Base-by-base conservation (phyloP, 2,797 vertebrate species). In the Pygocentrus nattereri region DNA sequence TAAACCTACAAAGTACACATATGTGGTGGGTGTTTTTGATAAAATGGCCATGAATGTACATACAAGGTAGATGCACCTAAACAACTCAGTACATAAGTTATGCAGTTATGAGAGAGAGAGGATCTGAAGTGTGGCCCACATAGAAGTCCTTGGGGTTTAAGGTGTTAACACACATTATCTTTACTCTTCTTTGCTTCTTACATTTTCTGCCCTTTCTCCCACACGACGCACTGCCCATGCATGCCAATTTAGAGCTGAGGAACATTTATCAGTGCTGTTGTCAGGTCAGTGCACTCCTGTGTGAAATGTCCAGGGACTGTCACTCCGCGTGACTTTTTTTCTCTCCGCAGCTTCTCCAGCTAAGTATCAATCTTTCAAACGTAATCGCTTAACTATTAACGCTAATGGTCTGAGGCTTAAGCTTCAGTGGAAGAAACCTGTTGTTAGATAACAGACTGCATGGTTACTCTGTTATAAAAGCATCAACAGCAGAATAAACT, bases 121-220 rank as follows among this genome's bases (percentile, higher is more conserved):
- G 2, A 52, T 4, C 50, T 61, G 27, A 30, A 16, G 8, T 8
- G 2, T 30, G 21, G 19, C 2, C 56, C 23, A 50, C 16, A 23
- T 21, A 21, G 0, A 2, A 56, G 16, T 21, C 54, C 54, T 56
- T 56, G 54, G 21, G 54, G 21, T 56, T 62, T 62, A 30, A 7
- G 12, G 34, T 41, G 64, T 67, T 34, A 41, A 76, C 78, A 61
- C 80, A 54, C 69, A 78, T 78, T n/a, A 54, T 77, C 78, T 58
- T 38, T 76, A 56, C 74, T 79, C 73, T 64, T 81, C 71, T 62
- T 82, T 49, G 56, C 72, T 47, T 61, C 68, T 79, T 38, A 44
- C 67, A 67, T 76, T 61, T 18, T 16, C 12, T 59, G 44, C 23
- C 27, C 23, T 73, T 34, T 78, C 61, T 78, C 34, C 80, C 77